Base-by-base conservation (phyloP, 2,113 vertebrate genomes). In the Nipponia nippon region DNA sequence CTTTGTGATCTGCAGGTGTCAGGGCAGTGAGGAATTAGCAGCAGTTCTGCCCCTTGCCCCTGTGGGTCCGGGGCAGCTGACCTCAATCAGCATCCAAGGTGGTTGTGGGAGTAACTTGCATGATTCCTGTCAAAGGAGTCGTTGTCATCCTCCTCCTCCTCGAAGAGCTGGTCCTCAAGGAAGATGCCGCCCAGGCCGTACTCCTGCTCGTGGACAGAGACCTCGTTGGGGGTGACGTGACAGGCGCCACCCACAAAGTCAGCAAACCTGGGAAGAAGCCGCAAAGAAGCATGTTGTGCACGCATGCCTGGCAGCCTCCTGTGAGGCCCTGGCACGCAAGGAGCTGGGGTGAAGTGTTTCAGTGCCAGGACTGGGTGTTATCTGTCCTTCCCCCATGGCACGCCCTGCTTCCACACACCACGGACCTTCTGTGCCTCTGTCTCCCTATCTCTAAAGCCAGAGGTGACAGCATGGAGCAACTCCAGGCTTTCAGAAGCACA, bases 231-330 rank as follows among this genome's bases (percentile, higher is more conserved):
- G 81, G 98, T 98, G 88, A 99, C 90, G 29, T 99, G 99, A 25
- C 96, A 98, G 29, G 99, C 98, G 1, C 99, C 99, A 90, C 99
- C 98, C 17, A 99, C 94, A 59, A 99, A 99, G 62, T 99, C 99
- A 40, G 99, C 99, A 97, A 99, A 99, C 98, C 99, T 99, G 97
- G 65, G 30, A 16, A 75, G 38, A 58, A 84, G 7, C 55, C 87
- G 0, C 2, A 13, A 30, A 59, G 67, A 7, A 72, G 19, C 2
- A 0, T 0, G 0, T 9, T 53, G 53, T 9, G 32, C 27, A 20
- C 1, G 1, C 9, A 1, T 1, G 19, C 30, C n/a, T 1, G 3
- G 38, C 0, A 1, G 21, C 62, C 26, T 40, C 89, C 12, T 3
- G 44, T 1, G 1, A 77, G 32, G 27, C 36, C 36, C 44, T 9